These are phyloP conservation scores for Zaprionus camerounensis DNA, from an alignment of 1,140 invertebrate species.

Conservation along the genomic window DNA sequence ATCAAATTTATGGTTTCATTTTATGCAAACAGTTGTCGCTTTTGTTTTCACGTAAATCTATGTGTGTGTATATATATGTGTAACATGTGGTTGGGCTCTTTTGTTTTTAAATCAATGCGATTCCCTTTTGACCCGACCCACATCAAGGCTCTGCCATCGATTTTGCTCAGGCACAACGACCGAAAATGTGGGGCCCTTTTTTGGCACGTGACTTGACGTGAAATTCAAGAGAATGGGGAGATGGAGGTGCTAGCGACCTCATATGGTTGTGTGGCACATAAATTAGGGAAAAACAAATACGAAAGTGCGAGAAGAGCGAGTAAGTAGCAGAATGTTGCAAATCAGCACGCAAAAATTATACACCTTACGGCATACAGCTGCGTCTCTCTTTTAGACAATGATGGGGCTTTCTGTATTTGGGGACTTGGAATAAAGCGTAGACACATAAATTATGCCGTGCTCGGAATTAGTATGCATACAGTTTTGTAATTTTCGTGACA, in stretches of 20 bases:
- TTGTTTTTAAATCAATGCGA: conserved; percentile 48
- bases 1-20: conserved; percentile 29
- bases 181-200: conserved; percentile 23
- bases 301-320: neutral
- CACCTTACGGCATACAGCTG: conserved; percentile 32
- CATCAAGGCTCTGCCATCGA: conserved; percentile 43
- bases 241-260: conserved; percentile 25
- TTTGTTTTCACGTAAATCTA: neutral
- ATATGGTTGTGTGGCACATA: conserved; percentile 38
- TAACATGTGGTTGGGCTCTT: conserved; percentile 27
- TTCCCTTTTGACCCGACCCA: conserved; percentile 33
- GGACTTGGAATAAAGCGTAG: conserved; percentile 8
- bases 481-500: conserved; percentile 31
- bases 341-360: conserved; percentile 41
- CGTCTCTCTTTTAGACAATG: neutral
- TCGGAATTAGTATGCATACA: conserved; percentile 9
- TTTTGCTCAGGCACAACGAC: conserved; percentile 14
- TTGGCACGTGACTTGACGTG: conserved; percentile 41
- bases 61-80: neutral
- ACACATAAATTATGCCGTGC: conserved; percentile 30
- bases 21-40: conserved; percentile 17
- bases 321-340: conserved; percentile 24
- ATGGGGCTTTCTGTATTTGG: neutral
- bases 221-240: neutral
- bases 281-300: conserved; percentile 36